Evolutionary conservation across 1,140 invertebrate genomes (phyloP), one percentile per base, ranked within the genome.

Genomic region (Scaptomyza pallida): DNA sequence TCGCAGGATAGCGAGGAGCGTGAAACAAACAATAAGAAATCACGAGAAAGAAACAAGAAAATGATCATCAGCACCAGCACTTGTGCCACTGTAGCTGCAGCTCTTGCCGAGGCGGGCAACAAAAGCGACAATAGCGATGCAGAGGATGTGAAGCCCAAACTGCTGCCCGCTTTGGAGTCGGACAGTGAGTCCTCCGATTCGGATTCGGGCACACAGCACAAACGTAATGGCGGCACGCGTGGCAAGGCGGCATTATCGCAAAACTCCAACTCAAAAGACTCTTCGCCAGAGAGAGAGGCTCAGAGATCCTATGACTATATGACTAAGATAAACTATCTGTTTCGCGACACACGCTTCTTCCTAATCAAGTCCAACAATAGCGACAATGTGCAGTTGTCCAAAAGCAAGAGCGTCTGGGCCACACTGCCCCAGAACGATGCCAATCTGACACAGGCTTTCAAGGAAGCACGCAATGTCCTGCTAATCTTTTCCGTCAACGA

Each of bases 311-410:
- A 96, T 85, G 96, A 97, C 92, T 97, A 97, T 89, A 93, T 95
- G 88, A 97, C 96, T 8, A 96, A 98, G 92, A 92, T 99, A 50
- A 98, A 98, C 92, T 99, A 99, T 91, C 93, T 99, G 51, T 99
- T 99, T 91, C 94, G 97, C 77, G 97, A 98, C 92, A 97, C 98
- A 67, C 94, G 97, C 73, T 99, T 98, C 93, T 99, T 99, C 93
- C 94, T 99, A 17, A 99, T 99, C 71, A 99, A 99, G 92, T 99
- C 98, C 44, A 99, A 99, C 92, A 99, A 99, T 93, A 96, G 96
- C 65, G 98, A 99, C 92, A 99, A 99, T 93, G 96, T 99, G 23
- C 96, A 96, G 17, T 86, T 99, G 21, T 98, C 98, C 1, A 99
- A 99, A 92, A 95, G 95, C 0, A 98, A 97, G 93, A 97, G 97